Percentiles rank a stretch among this genome's conserved stretches.
phyloP scores from a whole-genome alignment of 64 coral and sea anemone genomes.

The Anthopleura sola region DNA sequence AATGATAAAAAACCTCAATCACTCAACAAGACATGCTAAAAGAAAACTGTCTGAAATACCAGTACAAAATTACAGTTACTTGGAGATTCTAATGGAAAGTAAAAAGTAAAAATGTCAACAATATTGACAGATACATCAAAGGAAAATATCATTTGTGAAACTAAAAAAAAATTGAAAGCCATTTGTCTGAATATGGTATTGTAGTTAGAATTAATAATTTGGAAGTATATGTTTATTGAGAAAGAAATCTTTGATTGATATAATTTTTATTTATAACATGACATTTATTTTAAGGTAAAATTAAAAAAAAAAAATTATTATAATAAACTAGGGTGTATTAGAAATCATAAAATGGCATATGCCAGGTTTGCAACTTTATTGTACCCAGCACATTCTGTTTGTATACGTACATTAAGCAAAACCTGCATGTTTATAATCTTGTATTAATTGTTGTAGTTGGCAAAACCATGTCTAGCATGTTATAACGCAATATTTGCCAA shows the following conservation, averaged over 20 bases:
- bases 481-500: neutral
- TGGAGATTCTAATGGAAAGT: neutral
- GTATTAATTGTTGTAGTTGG: too few relatives aligned
- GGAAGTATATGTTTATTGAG: neutral
- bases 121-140: neutral
- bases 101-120: constrained; percentile 1
- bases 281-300: neutral
- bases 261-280: neutral
- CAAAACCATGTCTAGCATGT: too few relatives aligned
- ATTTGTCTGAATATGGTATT: neutral
- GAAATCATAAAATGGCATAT: neutral
- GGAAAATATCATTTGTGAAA: neutral
- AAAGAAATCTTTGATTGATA: too few relatives aligned
- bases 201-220: neutral
- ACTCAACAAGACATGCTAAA: neutral
- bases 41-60: neutral
- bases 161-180: neutral
- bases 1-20: constrained; percentile 1
- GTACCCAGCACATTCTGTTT: too few relatives aligned
- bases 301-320: neutral
- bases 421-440: too few relatives aligned
- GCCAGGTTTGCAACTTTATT: too few relatives aligned
- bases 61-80: neutral
- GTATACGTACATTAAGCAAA: too few relatives aligned
- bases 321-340: constrained; percentile 4